Conservation (phyloP, 2,113 vertebrate genomes). For the Geothlypis trichas region DNA sequence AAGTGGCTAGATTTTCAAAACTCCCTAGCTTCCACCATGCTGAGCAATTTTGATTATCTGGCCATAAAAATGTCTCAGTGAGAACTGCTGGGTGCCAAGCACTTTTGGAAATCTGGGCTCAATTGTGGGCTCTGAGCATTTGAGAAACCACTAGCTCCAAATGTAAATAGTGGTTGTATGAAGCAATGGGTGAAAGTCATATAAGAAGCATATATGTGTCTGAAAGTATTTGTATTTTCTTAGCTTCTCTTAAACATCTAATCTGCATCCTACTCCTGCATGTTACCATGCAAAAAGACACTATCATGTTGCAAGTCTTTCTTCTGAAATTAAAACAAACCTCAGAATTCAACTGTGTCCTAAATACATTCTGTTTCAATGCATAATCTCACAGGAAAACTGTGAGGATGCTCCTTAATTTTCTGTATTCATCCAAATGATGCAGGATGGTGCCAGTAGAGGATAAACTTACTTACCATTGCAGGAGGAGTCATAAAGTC, state of each 20-base stretch:
- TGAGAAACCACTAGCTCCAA: constrained; percentile 40
- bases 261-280: neutral
- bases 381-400: neutral
- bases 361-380: neutral
- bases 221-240: neutral
- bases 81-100: constrained; percentile 66
- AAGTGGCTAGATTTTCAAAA: constrained; percentile 59
- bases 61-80: constrained; percentile 65
- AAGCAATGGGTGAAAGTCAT: constrained; percentile 36
- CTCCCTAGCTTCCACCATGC: constrained; percentile 54
- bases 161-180: constrained; percentile 7
- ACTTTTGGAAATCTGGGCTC: constrained; percentile 68
- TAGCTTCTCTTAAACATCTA: neutral
- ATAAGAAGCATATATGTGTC: neutral
- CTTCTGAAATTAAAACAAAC: neutral
- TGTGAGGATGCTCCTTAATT: neutral
- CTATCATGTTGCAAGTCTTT: neutral
- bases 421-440: neutral
- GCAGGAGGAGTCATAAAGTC: neutral
- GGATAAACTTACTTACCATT: neutral
- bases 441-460: neutral
- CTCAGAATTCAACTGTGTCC: neutral
- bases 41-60: constrained; percentile 68
- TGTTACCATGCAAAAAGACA: neutral
- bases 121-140: constrained; percentile 54